Percentiles rank a stretch among this genome's conserved stretches.
Conservation (phyloP, 2,113 vertebrate species). For the Monarcha castaneiventris region DNA sequence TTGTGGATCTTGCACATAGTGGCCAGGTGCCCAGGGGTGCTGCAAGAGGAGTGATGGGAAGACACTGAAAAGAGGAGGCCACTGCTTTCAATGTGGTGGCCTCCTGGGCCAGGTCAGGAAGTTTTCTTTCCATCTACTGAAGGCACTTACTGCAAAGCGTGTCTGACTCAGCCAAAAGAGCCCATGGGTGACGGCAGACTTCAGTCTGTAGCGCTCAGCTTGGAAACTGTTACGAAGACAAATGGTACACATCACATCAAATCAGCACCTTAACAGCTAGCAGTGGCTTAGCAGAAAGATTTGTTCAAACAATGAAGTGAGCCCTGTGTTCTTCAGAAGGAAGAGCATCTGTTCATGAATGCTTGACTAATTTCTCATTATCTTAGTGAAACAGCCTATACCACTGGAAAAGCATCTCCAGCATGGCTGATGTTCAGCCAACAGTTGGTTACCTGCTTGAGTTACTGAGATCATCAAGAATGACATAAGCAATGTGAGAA, state of each 20-base stretch:
- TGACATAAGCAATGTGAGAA: neutral
- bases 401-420: slow-evolving; percentile 16
- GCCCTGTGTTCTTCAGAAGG: slow-evolving; percentile 33
- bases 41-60: neutral
- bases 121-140: neutral
- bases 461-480: slow-evolving; percentile 33
- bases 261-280: slow-evolving; percentile 42
- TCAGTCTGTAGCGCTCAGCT: neutral
- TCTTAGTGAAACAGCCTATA: slow-evolving; percentile 37
- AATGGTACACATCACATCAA: neutral
- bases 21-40: rapidly evolving
- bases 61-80: neutral
- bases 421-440: neutral
- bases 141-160: neutral
- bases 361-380: slow-evolving; percentile 67
- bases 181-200: neutral
- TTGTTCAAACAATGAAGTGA: slow-evolving; percentile 43
- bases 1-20: rapidly evolving
- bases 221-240: slow-evolving; percentile 39
- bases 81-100: neutral
- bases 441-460: slow-evolving; percentile 29
- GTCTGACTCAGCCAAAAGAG: neutral
- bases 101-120: neutral
- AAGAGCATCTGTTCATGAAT: slow-evolving; percentile 58
- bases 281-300: slow-evolving; percentile 31